A percentile compares a stretch with the other conserved stretches of the same genome.
Conservation (phyloP, 2,888 invertebrate species). For the Athrips mouffetella region DNA sequence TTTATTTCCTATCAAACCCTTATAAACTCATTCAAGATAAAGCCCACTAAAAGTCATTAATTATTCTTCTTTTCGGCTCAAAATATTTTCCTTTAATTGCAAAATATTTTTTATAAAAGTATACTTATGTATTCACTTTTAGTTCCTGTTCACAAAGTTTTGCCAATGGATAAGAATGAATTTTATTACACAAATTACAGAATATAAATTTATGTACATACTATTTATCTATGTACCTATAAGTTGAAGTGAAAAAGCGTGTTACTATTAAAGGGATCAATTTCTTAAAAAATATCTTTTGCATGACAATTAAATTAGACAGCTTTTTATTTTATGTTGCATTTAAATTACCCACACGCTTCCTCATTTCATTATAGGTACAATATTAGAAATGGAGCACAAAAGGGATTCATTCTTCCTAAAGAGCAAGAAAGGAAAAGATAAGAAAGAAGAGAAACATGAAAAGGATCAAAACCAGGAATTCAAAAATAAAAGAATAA, state of each 20-base stretch:
- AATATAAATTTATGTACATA: background rate
- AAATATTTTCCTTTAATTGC: too few species aligned
- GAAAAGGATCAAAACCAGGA: slow-evolving; percentile 20
- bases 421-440: slow-evolving; percentile 39
- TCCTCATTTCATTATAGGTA: slow-evolving; percentile 70
- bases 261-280: slow-evolving; percentile 34
- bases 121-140: too few species aligned
- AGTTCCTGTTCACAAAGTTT: too few species aligned
- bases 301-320: slow-evolving; percentile 24
- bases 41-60: too few species aligned
- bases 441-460: slow-evolving; percentile 24
- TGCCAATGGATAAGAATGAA: too few species aligned
- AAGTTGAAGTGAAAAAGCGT: slow-evolving; percentile 61
- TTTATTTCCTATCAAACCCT: too few species aligned
- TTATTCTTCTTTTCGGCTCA: too few species aligned
- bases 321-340: slow-evolving; percentile 27
- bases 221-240: background rate
- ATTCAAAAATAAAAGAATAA: slow-evolving; percentile 38
- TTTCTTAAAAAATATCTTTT: slow-evolving; percentile 14
- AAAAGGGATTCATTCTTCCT: slow-evolving; percentile 56
- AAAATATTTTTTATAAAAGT: too few species aligned
- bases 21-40: too few species aligned
- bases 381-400: slow-evolving; percentile 50
- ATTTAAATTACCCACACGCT: slow-evolving; percentile 68
- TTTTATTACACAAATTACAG: too few species aligned